These are phyloP conservation scores for Oasisia sp. DNA, from an alignment of 2,888 invertebrate genomes.

Conservation along the genomic window DNA sequence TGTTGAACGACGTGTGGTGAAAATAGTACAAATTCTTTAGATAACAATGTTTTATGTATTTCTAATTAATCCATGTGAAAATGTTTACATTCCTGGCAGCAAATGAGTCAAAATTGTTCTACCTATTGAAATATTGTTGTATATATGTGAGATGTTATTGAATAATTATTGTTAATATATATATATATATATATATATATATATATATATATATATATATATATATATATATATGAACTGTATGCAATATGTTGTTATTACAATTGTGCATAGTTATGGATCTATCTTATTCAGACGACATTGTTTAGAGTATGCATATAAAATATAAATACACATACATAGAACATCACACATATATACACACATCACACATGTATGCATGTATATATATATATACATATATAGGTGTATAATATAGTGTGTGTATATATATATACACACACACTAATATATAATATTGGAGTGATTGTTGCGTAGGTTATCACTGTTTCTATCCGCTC, in stretches of 20 bases:
- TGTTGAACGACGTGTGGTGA: not conserved
- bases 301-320: no score
- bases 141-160: not conserved
- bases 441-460: not conserved
- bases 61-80: not conserved
- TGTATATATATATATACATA: no score
- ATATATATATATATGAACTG: not conserved
- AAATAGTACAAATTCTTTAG: not conserved
- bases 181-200: not conserved
- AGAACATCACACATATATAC: no score
- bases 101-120: not conserved
- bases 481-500: not conserved
- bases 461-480: not conserved
- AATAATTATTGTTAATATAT: not conserved
- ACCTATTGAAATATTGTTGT: not conserved
- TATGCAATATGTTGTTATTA: not conserved
- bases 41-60: not conserved
- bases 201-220: not conserved
- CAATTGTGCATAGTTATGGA: not conserved
- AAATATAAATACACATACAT: no score
- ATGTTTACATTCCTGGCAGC: not conserved
- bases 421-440: no score
- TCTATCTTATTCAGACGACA: no score
- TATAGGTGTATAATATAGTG: no score
- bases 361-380: no score